Conservation (phyloP, 2,797 vertebrate species). For the Glyptemys insculpta region DNA sequence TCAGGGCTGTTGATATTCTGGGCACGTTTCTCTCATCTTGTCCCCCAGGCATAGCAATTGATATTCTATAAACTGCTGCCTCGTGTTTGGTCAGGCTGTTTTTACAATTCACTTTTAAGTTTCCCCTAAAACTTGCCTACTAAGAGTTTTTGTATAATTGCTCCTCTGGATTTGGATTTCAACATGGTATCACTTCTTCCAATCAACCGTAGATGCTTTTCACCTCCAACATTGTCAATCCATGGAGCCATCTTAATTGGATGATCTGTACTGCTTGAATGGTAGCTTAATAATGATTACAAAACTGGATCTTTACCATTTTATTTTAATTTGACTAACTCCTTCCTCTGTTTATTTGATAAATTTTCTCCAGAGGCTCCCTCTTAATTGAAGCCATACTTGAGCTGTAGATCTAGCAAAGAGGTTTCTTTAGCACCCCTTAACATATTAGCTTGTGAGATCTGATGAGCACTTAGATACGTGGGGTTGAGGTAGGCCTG, state of each 20-base stretch:
- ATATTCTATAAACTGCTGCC: conserved; percentile 33
- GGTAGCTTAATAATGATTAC: background rate
- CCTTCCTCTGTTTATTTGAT: background rate
- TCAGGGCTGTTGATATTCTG: conserved; percentile 26
- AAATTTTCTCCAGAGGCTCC: background rate
- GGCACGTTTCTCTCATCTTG: conserved; percentile 42
- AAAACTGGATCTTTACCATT: background rate
- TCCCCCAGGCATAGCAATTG: conserved; percentile 30
- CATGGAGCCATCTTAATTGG: background rate
- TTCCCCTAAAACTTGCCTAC: conserved; percentile 52
- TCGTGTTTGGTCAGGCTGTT: conserved; percentile 49
- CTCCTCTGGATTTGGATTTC: conserved; percentile 55
- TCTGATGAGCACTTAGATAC: background rate
- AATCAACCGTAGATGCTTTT: conserved; percentile 9
- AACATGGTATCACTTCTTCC: conserved; percentile 15
- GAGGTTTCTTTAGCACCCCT: background rate
- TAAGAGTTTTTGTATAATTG: conserved; percentile 64
- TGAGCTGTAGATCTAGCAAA: background rate
- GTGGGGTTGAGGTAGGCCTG: background rate
- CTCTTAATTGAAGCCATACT: background rate
- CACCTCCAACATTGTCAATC: conserved; percentile 7
- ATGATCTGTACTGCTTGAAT: conserved; percentile 19
- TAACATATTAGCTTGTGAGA: background rate
- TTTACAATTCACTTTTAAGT: conserved; percentile 67
- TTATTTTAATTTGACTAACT: background rate